phyloP scores from a whole-genome alignment of 1,140 invertebrate species.

The Latrodectus geometricus region DNA sequence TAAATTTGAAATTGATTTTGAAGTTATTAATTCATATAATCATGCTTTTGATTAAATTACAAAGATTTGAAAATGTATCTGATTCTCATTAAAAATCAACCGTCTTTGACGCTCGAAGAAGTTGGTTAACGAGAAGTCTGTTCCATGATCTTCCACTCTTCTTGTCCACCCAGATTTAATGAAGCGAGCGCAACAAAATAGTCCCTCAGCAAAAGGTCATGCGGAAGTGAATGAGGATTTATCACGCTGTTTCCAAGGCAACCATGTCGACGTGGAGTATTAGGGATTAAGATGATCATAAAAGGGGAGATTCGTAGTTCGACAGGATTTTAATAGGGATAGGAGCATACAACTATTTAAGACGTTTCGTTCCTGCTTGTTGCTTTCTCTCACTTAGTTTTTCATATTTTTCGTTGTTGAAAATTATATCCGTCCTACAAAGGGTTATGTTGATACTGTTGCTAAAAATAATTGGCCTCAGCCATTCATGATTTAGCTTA shows the following conservation, averaged over 20 bases:
- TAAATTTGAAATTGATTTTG: too few relatives aligned
- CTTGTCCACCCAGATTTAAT: neutral
- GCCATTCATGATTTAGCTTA: too few relatives aligned
- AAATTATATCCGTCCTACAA: too few relatives aligned
- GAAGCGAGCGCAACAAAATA: conserved; percentile 15
- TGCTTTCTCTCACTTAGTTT: too few relatives aligned
- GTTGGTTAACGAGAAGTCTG: neutral
- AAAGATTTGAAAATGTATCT: too few relatives aligned
- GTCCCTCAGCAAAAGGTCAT: neutral
- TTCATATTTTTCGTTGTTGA: too few relatives aligned
- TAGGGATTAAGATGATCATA: neutral
- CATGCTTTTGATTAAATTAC: too few relatives aligned
- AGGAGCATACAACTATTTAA: neutral
- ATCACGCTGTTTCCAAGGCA: conserved; percentile 9
- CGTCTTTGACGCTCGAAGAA: too few relatives aligned
- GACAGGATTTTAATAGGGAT: neutral
- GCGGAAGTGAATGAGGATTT: conserved; percentile 8
- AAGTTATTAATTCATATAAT: too few relatives aligned
- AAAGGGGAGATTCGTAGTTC: neutral
- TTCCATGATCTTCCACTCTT: neutral
- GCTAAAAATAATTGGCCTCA: too few relatives aligned
- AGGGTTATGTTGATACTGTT: too few relatives aligned
- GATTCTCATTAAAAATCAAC: too few relatives aligned
- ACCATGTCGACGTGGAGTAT: neutral
- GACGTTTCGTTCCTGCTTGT: neutral